These are phyloP conservation scores for Pterois miles DNA, from an alignment of 2,797 vertebrate genomes.

Conservation along the genomic window DNA sequence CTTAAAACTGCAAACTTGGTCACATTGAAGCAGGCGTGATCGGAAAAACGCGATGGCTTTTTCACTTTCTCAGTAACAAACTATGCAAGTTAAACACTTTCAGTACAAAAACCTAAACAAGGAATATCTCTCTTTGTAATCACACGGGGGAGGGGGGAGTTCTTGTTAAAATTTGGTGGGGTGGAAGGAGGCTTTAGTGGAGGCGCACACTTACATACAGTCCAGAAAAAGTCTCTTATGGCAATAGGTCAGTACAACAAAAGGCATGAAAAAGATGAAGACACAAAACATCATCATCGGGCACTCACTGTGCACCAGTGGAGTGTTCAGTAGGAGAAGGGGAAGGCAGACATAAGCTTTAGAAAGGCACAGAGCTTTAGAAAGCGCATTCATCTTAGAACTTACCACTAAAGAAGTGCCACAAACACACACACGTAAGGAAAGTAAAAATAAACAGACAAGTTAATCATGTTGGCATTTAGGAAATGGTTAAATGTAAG, in stretches of 20 bases:
- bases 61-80: constrained; percentile 64
- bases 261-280: constrained; percentile 35
- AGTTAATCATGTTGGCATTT: constrained; percentile 60
- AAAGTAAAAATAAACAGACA: constrained; percentile 35
- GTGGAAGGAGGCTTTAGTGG: constrained; percentile 13
- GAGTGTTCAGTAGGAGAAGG: constrained; percentile 26
- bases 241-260: constrained; percentile 55
- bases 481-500: constrained; percentile 32
- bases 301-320: constrained; percentile 35
- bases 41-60: constrained; percentile 40
- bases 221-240: constrained; percentile 59
- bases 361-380: constrained; percentile 86
- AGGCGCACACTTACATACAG: constrained; percentile 11
- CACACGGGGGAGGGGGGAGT: neutral
- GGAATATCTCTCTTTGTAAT: constrained; percentile 26
- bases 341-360: constrained; percentile 75
- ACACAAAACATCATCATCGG: constrained; percentile 26
- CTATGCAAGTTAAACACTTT: constrained; percentile 33
- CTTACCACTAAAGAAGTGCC: constrained; percentile 71
- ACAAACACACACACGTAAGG: constrained; percentile 4
- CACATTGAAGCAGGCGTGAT: constrained; percentile 50
- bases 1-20: constrained; percentile 35
- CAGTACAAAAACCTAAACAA: constrained; percentile 53
- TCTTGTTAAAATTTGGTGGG: constrained; percentile 1
- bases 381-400: constrained; percentile 69